Base-by-base conservation (phyloP, 1,140 invertebrate genomes). In the Anagrus nilaparvatae region DNA sequence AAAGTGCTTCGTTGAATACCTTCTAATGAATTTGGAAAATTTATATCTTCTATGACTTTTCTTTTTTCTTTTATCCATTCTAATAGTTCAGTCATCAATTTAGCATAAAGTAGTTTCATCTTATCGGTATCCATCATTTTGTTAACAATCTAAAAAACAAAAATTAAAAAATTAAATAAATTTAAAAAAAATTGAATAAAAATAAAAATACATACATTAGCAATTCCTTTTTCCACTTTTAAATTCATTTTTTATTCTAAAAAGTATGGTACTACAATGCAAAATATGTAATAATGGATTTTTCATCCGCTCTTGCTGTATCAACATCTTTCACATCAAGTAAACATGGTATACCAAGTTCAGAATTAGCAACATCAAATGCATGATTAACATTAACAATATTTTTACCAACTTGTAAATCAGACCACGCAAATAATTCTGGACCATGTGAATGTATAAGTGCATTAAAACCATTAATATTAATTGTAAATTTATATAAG, bases 181-280 rank as follows among this genome's bases (percentile, higher is more conserved):
- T n/a, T n/a, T 24, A 29, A 46, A 17, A 46, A 27, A 10, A 21
- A 19, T 14, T 12, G 10, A 19, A 17, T 21, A 30, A 31, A 14
- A 40, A 14, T 32, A 23, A 24, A 17, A 19, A 3, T 36, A 70
- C 72, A 75, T 68, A 94, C 89, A 71, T 99, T 98, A 5, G 92
- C 93, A 60, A 99, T 97, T 65, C 96, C 96, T 76, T 55, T 93
- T 83, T 17, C 94, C 93, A 52, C 92, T 94, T 63, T 95, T 98
- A 69, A 91, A 84, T 64, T 98, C 95, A 64, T 89, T 95, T 72
- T 98, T 98, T 90, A 98, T 96, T 51, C 93, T 79, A 19, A 74
- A 99, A 99, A 17, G 94, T 97, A 68, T 99, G 96, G 69, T 99
- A 99, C 68, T 97, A 99, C 10, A 91, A 93, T 1, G 91, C 92